These are phyloP conservation scores for Nematolebias whitei DNA, from an alignment of 2,113 vertebrate genomes.

Conservation along the genomic window DNA sequence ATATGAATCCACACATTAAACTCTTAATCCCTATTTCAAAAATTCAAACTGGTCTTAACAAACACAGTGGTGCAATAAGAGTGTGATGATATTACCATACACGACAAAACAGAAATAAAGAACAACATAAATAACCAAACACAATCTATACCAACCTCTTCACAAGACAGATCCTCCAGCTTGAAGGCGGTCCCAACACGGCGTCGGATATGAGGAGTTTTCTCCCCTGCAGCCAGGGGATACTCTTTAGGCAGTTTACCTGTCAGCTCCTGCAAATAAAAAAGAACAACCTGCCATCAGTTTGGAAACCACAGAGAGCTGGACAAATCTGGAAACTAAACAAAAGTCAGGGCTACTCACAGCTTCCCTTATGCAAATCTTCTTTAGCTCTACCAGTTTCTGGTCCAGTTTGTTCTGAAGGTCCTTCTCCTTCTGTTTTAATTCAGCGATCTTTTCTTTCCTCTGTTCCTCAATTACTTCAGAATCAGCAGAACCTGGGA, in stretches of 20 bases:
- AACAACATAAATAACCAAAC: conserved; percentile 8
- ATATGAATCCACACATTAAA: neutral
- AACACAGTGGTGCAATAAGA: conserved; percentile 1
- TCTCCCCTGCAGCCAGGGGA: conserved; percentile 88
- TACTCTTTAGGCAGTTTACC: conserved; percentile 93
- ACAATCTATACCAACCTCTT: conserved; percentile 81
- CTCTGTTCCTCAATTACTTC: conserved; percentile 92
- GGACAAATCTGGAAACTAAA: neutral
- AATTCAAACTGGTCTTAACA: conserved; percentile 12
- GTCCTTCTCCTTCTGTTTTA: conserved; percentile 90
- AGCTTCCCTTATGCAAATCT: conserved; percentile 93
- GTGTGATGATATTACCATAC: neutral
- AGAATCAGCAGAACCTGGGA: conserved; percentile 90
- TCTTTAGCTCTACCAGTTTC: conserved; percentile 92
- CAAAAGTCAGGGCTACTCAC: conserved; percentile 77
- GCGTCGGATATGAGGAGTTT: conserved; percentile 85
- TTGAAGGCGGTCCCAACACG: conserved; percentile 90
- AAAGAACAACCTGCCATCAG: conserved; percentile 16
- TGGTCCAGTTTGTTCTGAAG: conserved; percentile 87
- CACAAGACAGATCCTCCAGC: conserved; percentile 86
- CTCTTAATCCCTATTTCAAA: conserved; percentile 7
- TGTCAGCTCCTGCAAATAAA: conserved; percentile 86
- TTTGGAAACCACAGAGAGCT: neutral
- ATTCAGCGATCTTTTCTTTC: conserved; percentile 90
- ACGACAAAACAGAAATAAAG: neutral